Evolutionary conservation across 2,113 vertebrate species (phyloP).

Genomic region (Oreochromis aureus): DNA sequence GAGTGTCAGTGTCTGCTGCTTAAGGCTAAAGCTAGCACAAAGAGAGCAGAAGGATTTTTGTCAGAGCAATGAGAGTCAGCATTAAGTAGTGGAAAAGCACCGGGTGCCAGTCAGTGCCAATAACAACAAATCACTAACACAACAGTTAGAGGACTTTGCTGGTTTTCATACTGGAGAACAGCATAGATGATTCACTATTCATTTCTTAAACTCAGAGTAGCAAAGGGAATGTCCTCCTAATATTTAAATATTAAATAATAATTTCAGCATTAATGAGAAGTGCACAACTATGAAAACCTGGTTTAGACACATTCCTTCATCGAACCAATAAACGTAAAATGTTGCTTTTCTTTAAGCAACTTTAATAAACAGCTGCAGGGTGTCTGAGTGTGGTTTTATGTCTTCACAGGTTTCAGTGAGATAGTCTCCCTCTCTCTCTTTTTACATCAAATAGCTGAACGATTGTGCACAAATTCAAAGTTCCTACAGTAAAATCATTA

Average conservation of each 20-base stretch:
- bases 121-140: not conserved
- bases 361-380: not conserved
- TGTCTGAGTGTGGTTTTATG: not conserved
- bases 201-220: not conserved
- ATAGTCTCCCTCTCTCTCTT: not conserved
- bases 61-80: not conserved
- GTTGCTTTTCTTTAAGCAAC: not conserved
- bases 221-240: not conserved
- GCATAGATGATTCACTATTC: not conserved
- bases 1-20: not conserved
- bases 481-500: too few relatives aligned
- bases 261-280: not conserved
- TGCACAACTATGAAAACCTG: not conserved
- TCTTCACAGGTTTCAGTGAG: not conserved
- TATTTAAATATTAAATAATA: not conserved
- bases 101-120: not conserved
- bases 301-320: not conserved
- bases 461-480: too few relatives aligned
- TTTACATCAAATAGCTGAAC: too few relatives aligned
- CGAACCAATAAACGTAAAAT: not conserved
- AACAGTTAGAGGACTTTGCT: not conserved
- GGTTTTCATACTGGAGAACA: not conserved
- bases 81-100: not conserved
- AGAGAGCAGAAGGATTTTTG: not conserved
- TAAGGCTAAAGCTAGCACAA: not conserved